phyloP scores from a whole-genome alignment of 2,888 invertebrate species.

The Mythimna albipuncta region DNA sequence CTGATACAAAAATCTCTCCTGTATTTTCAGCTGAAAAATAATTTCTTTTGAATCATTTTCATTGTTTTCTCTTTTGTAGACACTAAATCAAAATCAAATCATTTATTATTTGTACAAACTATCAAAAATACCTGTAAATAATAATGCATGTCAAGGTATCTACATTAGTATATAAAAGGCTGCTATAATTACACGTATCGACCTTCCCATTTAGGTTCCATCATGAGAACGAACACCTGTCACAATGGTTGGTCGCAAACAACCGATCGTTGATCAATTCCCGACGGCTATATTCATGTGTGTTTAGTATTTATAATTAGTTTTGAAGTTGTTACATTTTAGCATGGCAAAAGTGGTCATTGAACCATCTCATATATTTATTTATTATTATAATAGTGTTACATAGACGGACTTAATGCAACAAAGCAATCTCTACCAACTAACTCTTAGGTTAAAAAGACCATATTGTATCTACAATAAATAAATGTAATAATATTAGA shows the following conservation, averaged over 20 bases:
- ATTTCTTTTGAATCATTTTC: background rate
- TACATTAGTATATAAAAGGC: background rate
- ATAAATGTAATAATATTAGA: too few relatives aligned
- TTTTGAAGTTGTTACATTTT: background rate
- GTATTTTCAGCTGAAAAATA: background rate
- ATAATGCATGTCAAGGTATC: conserved; percentile 13
- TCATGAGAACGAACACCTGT: conserved; percentile 47
- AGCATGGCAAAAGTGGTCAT: background rate
- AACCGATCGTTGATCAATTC: conserved; percentile 10
- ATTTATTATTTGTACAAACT: background rate
- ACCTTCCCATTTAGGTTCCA: conserved; percentile 15
- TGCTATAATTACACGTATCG: conserved; percentile 14
- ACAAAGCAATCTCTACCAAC: too few relatives aligned
- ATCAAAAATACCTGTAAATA: background rate
- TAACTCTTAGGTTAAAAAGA: too few relatives aligned
- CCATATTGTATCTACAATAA: too few relatives aligned
- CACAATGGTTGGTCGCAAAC: conserved; percentile 28
- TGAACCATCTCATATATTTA: background rate
- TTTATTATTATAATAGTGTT: background rate
- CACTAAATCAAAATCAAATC: background rate
- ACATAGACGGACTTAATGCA: too few relatives aligned
- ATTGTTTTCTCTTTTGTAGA: background rate
- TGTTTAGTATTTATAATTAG: background rate
- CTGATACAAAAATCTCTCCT: background rate
- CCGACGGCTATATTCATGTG: conserved; percentile 2